Evolutionary conservation across 37 sponge, comb jelly and placozoan genomes (phyloP), one percentile per base, ranked within the genome.

Genomic region (Chondrilla cf. caribensis): DNA sequence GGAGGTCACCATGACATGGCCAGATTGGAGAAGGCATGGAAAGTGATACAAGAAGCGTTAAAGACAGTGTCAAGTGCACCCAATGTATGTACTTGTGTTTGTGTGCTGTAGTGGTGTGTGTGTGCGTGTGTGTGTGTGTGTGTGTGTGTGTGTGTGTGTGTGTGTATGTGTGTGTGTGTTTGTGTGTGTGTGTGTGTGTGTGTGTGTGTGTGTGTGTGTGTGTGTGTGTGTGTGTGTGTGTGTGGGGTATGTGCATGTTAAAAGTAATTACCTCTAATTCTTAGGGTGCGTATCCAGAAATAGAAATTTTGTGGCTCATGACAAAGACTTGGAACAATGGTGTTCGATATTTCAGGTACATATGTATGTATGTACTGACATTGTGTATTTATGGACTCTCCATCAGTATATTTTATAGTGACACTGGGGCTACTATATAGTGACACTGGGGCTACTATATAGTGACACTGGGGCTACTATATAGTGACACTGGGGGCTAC

Each of bases 251-350:
- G 68, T 26, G 35, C 35, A 33, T 67, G 68, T 17, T 67, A 33
- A 62, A 15, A 29, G 29, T 26, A 62, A 15, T 7, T 6, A 5
- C 29, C 64, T 62, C 6, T 26, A 7, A 29, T 62, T 28, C 29
- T 82, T 58, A 87, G 88, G 71, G 60, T 18, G 82, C 54, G 36
- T 92, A 86, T 70, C 97, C 97, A 3, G 97, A 96, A 59, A 86
- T 96, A 83, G 97, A 96, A 72, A 54, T 89, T 0, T 44, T 93
- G 77, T 96, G 97, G 97, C 70, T 92, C 22, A 66, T 96, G 84
- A 82, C 91, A 25, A 93, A 93, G 71, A 70, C 89, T 33, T 96
- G 97, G 97, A 96, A 96, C 51, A 83, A 68, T 82, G 97, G 97
- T 2, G 84, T 96, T 2, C 87, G 86, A 65, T 84, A 86, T 33